Conservation (phyloP, 2,797 vertebrate genomes). For the Acrossocheilus wenchowensis region DNA sequence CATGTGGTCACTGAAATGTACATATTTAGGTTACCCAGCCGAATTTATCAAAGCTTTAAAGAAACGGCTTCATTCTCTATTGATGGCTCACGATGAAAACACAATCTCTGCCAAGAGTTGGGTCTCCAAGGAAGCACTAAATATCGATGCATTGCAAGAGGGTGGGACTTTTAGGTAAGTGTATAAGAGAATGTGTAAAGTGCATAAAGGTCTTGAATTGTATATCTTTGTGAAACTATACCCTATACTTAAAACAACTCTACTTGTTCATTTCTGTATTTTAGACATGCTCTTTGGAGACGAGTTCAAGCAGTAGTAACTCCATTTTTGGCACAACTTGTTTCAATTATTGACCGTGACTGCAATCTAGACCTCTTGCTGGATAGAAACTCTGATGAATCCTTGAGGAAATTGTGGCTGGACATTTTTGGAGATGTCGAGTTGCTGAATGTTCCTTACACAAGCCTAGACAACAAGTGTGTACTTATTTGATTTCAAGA, state of each 20-base stretch:
- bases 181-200: background rate
- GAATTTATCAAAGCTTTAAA: slow-evolving; percentile 82
- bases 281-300: slow-evolving; percentile 92
- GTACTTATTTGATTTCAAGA: slow-evolving; percentile 36
- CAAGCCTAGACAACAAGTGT: slow-evolving; percentile 75
- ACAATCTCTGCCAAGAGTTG: slow-evolving; percentile 75
- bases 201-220: background rate
- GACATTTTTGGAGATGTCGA: slow-evolving; percentile 86
- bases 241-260: background rate
- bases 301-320: slow-evolving; percentile 84
- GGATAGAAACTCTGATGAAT: slow-evolving; percentile 63
- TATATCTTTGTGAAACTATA: background rate
- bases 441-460: slow-evolving; percentile 81
- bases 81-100: slow-evolving; percentile 80
- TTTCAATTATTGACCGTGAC: slow-evolving; percentile 88
- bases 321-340: slow-evolving; percentile 86
- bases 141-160: slow-evolving; percentile 91
- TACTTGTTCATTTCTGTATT: slow-evolving; percentile 12
- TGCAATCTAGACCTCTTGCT: slow-evolving; percentile 87
- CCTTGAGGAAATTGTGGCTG: slow-evolving; percentile 87
- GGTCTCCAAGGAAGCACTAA: slow-evolving; percentile 88
- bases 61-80: slow-evolving; percentile 78
- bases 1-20: background rate
- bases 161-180: slow-evolving; percentile 93
- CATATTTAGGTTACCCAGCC: slow-evolving; percentile 68